phyloP scores from a whole-genome alignment of 2,888 invertebrate genomes.

The Belgica antarctica region DNA sequence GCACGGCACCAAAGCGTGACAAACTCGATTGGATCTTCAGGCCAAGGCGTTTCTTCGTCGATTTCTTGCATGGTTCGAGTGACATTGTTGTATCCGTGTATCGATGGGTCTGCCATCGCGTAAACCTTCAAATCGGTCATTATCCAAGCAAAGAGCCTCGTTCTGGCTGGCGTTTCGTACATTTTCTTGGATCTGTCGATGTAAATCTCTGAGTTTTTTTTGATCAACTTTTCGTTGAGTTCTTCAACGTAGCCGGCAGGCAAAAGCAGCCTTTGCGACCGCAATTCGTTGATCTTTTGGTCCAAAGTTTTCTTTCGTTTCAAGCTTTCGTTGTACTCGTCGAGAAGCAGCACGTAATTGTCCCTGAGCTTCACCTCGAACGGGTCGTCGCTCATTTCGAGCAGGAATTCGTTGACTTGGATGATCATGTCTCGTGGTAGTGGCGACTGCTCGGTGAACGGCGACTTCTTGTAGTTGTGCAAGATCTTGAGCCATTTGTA shows the following conservation, averaged over 20 bases:
- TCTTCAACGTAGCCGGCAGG: constrained; percentile 87
- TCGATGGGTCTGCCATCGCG: constrained; percentile 81
- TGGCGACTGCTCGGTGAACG: constrained; percentile 67
- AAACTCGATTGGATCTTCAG: constrained; percentile 84
- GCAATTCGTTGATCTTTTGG: constrained; percentile 78
- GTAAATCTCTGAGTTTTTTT: constrained; percentile 94
- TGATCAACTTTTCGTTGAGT: constrained; percentile 78
- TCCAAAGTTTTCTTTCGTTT: constrained; percentile 87
- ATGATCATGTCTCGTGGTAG: constrained; percentile 87
- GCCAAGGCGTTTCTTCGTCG: constrained; percentile 88
- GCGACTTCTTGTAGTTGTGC: constrained; percentile 68
- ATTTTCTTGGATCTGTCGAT: constrained; percentile 78
- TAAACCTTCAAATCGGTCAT: constrained; percentile 66
- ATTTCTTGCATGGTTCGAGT: constrained; percentile 72
- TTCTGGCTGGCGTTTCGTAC: constrained; percentile 63
- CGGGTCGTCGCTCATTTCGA: constrained; percentile 96
- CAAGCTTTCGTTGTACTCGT: constrained; percentile 91
- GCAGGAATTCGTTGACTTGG: constrained; percentile 80
- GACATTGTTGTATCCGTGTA: constrained; percentile 79
- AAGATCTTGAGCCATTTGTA: constrained; percentile 92
- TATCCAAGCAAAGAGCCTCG: constrained; percentile 82
- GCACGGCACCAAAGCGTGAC: constrained; percentile 90
- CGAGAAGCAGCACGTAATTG: constrained; percentile 91
- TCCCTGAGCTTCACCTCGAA: constrained; percentile 95
- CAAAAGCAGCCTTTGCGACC: constrained; percentile 76